A percentile compares a stretch with the other conserved stretches of the same genome.
phyloP scores from a whole-genome alignment of 2,888 invertebrate species.

The Tachina fera region DNA sequence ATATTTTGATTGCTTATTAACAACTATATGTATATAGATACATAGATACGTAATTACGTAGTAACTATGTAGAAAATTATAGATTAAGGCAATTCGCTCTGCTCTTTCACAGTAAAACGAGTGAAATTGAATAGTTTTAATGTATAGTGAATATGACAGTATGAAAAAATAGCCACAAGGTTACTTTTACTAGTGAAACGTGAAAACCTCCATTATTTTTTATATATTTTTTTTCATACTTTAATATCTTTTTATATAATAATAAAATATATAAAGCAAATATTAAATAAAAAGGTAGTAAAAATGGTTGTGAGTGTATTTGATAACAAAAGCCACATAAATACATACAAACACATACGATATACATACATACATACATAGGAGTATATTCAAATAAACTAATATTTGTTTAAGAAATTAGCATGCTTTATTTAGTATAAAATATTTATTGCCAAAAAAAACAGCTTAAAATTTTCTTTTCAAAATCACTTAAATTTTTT shows the following conservation, averaged over 20 bases:
- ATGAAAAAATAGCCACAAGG: not conserved
- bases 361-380: conserved; percentile 41
- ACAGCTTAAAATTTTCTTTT: conserved; percentile 28
- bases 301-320: conserved; percentile 29
- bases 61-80: too few relatives aligned
- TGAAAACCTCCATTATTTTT: conserved; percentile 23
- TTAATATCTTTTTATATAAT: conserved; percentile 15
- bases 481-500: conserved; percentile 38
- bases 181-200: not conserved
- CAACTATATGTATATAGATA: too few relatives aligned
- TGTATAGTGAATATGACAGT: not conserved
- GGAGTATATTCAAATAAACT: conserved; percentile 37
- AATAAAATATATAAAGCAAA: conserved; percentile 37
- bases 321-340: conserved; percentile 37
- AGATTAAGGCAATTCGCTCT: too few relatives aligned
- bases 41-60: too few relatives aligned
- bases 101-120: too few relatives aligned
- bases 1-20: too few relatives aligned
- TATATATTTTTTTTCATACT: conserved; percentile 12
- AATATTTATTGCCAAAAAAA: conserved; percentile 40
- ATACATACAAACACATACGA: conserved; percentile 10
- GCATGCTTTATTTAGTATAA: conserved; percentile 56
- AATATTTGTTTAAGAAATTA: conserved; percentile 58
- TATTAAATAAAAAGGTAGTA: conserved; percentile 33
- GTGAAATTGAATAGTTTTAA: too few relatives aligned